Evolutionary conservation across 1,140 invertebrate genomes (phyloP).

Genomic region (Ylistrum balloti): DNA sequence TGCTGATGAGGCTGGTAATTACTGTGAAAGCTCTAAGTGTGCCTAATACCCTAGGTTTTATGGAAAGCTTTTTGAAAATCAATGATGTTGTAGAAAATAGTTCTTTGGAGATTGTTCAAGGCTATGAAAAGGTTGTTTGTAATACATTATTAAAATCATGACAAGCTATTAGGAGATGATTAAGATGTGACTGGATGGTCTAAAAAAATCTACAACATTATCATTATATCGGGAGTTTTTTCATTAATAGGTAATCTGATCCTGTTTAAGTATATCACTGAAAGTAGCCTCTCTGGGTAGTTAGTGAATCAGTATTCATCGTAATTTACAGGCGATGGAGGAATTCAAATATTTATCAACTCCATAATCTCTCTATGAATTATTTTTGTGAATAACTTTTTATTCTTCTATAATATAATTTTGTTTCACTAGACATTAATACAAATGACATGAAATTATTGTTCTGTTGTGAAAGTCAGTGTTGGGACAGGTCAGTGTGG

Average conservation of each 20-base stretch:
- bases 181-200: not conserved
- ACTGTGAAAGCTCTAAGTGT: not conserved
- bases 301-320: too few species aligned
- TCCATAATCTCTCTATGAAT: too few species aligned
- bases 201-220: not conserved
- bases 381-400: too few species aligned
- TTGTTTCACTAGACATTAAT: too few species aligned
- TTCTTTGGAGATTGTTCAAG: not conserved
- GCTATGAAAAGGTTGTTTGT: not conserved
- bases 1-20: not conserved
- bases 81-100: constrained; percentile 24
- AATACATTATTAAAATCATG: not conserved
- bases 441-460: too few species aligned
- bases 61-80: constrained; percentile 32
- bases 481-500: too few species aligned
- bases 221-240: not conserved
- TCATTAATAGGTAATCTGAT: not conserved
- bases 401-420: too few species aligned
- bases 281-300: too few species aligned
- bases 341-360: too few species aligned
- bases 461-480: too few species aligned
- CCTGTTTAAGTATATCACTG: not conserved
- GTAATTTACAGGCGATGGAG: too few species aligned
- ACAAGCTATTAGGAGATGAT: constrained; percentile 22
- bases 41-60: not conserved